Base-by-base conservation (phyloP, 2,113 vertebrate genomes). In the Notothenia rossii region DNA sequence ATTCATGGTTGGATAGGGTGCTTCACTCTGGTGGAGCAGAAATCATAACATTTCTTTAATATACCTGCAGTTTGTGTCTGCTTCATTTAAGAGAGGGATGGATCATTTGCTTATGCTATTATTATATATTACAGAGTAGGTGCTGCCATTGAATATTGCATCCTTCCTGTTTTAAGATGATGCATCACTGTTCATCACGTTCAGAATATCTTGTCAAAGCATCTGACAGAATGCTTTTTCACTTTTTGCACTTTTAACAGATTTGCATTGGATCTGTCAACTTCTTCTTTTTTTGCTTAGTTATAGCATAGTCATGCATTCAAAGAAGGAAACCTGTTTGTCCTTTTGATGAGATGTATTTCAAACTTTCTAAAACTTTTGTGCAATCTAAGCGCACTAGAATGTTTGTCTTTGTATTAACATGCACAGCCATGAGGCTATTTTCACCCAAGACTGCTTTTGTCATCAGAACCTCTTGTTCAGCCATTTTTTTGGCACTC, bases 391-490 rank as follows among this genome's bases (percentile, higher is more conserved):
- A 66, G 56, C 18, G 7, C 25, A 29, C 29, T 18, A 1, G 22
- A 48, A 25, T 56, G 59, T 45, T 50, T 68, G 11, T 54, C 63
- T 72, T 62, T 13, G 48, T 81, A 54, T 79, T 89, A 69, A 81
- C 50, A 84, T 82, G 74, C 84, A 72, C 4, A 64, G 50, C 83
- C 71, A 78, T 61, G 45, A 73, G 70, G 64, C 50, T 40, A 51
- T 62, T 80, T 69, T 66, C 72, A 74, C 59, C 3, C n/a, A 66
- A 59, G 49, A 78, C 72, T 75, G 70, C 81, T 62, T 72, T 7
- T 72, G 53, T 86, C 77, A 79, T 82, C 81, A 84, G 48, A 84
- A 75, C 20, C 70, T 63, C 49, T 51, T 63, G 49, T 75, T 84
- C 63, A 70, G 63, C 60, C 2, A 29, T 71, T 56, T 72, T 50